These are phyloP conservation scores for Gulo gulo DNA, from an alignment of 2,113 vertebrate genomes.

Conservation along the genomic window DNA sequence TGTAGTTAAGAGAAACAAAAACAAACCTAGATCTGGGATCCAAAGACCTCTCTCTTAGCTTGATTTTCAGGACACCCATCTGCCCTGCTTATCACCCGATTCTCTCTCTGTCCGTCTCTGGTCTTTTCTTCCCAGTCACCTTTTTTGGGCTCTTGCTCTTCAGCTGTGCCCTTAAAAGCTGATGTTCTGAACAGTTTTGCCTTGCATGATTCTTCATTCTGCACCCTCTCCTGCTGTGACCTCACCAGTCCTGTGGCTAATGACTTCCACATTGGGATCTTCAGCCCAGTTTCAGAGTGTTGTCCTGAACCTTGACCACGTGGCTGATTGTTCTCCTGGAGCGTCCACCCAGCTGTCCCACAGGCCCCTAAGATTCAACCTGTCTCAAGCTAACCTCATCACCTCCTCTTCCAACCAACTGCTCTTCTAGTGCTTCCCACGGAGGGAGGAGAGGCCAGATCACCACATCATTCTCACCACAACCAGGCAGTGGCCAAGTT, in stretches of 20 bases:
- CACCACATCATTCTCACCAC: background rate
- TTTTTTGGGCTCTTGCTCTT: background rate
- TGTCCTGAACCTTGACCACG: background rate
- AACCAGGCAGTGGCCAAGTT: background rate
- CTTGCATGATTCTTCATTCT: background rate
- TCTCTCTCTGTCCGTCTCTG: background rate
- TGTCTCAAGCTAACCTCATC: background rate
- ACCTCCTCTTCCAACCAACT: background rate
- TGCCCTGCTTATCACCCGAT: background rate
- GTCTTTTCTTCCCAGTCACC: background rate
- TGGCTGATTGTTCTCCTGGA: background rate
- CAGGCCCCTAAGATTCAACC: background rate
- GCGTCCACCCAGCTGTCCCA: background rate
- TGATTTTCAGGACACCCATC: background rate
- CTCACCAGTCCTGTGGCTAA: background rate
- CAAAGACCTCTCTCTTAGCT: background rate
- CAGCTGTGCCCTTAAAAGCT: background rate
- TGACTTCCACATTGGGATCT: background rate
- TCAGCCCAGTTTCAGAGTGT: background rate
- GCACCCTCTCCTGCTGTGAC: background rate
- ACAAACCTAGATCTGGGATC: background rate
- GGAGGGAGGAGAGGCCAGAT: background rate
- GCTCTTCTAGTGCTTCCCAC: background rate
- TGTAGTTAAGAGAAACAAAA: conserved; percentile 16
- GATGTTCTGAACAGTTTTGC: background rate